Percentiles rank a stretch among this genome's conserved stretches.
Conservation (phyloP, 92 coral and sea anemone genomes). For the Umimayanthus chanpuru region DNA sequence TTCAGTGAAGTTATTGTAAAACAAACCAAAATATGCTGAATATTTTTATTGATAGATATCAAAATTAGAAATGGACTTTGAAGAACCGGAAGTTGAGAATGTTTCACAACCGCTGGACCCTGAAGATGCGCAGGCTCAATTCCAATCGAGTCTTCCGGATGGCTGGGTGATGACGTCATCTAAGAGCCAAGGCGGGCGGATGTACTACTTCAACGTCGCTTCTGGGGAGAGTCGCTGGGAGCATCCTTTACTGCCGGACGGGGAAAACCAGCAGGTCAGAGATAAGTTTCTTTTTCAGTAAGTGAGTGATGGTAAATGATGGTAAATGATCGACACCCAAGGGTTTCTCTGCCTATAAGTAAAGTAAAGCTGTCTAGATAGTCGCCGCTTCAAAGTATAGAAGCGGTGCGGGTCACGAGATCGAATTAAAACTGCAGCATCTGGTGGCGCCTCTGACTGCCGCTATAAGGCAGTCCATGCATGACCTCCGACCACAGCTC, state of each 20-base stretch:
- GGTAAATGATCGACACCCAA: background rate
- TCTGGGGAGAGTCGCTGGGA: conserved; percentile 91
- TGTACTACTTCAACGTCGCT: conserved; percentile 76
- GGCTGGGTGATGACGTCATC: conserved; percentile 87
- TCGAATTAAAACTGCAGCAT: no score
- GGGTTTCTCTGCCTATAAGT: no score
- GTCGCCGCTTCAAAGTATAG: no score
- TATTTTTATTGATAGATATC: background rate
- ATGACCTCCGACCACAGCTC: no score
- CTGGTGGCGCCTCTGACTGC: no score
- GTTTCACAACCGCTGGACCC: conserved; percentile 5
- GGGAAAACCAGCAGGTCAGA: conserved; percentile 43
- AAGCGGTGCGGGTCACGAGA: no score
- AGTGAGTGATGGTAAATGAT: background rate
- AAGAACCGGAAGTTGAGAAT: background rate
- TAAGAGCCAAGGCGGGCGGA: conserved; percentile 68
- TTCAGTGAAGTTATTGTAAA: no score
- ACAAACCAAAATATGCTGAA: background rate
- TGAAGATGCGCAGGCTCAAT: conserved; percentile 52
- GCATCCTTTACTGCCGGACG: conserved; percentile 81
- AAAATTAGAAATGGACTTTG: conserved; percentile 26
- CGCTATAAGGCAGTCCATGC: no score
- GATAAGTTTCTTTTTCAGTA: background rate
- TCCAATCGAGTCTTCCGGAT: conserved; percentile 78
- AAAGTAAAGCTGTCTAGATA: no score